phyloP scores from a whole-genome alignment of 2,888 invertebrate species.

The Dasypogon diadema region DNA sequence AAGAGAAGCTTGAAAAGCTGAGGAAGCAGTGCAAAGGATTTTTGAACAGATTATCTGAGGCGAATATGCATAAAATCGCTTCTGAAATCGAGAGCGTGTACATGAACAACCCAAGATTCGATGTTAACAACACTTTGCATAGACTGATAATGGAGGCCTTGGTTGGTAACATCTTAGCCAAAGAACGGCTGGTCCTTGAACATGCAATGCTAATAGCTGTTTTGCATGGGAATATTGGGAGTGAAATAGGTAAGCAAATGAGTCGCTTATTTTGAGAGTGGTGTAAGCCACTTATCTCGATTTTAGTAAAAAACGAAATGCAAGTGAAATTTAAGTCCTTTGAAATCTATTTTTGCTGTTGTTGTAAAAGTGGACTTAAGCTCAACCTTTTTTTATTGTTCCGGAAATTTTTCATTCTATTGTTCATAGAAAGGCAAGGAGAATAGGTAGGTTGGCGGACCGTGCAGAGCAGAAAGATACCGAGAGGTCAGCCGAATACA shows the following conservation, averaged over 20 bases:
- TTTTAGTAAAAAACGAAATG: no score
- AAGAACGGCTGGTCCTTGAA: slow-evolving; percentile 84
- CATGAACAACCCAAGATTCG: slow-evolving; percentile 81
- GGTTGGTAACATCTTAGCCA: slow-evolving; percentile 73
- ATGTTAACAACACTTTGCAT: slow-evolving; percentile 82
- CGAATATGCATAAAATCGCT: slow-evolving; percentile 87
- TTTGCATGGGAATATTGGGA: slow-evolving; percentile 90
- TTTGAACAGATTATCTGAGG: slow-evolving; percentile 87
- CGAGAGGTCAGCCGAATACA: no score
- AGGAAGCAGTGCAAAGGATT: slow-evolving; percentile 86
- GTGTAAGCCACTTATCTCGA: no score
- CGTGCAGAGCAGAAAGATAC: no score
- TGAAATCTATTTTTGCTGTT: no score
- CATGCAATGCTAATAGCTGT: slow-evolving; percentile 85
- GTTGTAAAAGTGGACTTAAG: no score
- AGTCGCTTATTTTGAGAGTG: no score
- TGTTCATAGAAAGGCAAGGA: no score
- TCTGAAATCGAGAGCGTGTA: slow-evolving; percentile 84
- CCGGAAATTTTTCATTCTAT: no score
- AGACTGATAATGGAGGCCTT: slow-evolving; percentile 79
- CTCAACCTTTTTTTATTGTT: no score
- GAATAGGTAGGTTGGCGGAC: no score
- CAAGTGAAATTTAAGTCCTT: no score
- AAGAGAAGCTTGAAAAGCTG: slow-evolving; percentile 75
- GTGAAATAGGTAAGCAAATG: slow-evolving; percentile 85